Base-by-base conservation (phyloP, 2,113 vertebrate species). In the Boleophthalmus pectinirostris region DNA sequence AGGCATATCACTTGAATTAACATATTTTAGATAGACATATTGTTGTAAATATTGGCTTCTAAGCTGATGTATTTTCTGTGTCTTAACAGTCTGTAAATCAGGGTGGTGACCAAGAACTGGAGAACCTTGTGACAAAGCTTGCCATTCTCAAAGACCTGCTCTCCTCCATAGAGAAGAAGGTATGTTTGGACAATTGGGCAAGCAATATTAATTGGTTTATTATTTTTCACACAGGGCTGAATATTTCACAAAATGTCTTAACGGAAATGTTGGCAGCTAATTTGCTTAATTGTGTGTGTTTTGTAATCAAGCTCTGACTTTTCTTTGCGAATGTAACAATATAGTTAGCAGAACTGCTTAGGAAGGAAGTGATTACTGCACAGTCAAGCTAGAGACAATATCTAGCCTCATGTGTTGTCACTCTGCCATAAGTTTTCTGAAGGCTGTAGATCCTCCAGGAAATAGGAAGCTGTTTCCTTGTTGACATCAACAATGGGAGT, bases 81-180 rank as follows among this genome's bases (percentile, higher is more conserved):
- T 75, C 47, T 57, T 15, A 83, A 49, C 85, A 98, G 96, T 92
- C 93, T 0, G 91, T 94, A 23, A 92, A 92, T 60, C 96, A 96
- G 82, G 94, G 94, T 0, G 96, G 96, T 80, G 97, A 98, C 84
- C 96, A 97, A 84, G 97, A 98, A 82, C 84, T 98, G 86, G 97
- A 98, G 87, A 96, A 87, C 82, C 93, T 98, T 29, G 95, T 98
- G 78, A 91, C 96, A 84, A 98, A 98, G 88, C 89, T 98, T 35
- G 96, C 96, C 0, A 94, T 98, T 83, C 93, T 98, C 67, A 98
- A 97, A 93, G 97, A 98, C 83, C 94, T 98, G 77, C 88, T 98
- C 56, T 95, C 96, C 13, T 94, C 94, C 69, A 98, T 98, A 24
- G 96, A 98, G 91, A 98, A 96, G 87, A 98, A 98, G 96, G 97